Conservation (phyloP, 1,140 invertebrate genomes). For the Tenebrio molitor region DNA sequence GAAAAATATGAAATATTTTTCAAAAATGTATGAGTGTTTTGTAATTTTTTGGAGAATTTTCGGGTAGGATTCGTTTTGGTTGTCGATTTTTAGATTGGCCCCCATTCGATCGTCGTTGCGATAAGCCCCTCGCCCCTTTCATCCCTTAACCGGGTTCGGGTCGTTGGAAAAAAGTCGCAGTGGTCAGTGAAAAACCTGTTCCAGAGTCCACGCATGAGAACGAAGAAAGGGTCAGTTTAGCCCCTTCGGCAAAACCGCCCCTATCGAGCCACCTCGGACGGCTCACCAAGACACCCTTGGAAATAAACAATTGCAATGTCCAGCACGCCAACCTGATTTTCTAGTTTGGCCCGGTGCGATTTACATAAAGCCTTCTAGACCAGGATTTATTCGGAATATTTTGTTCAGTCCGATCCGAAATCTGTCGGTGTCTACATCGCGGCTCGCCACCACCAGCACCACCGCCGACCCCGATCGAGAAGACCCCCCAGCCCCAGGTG, state of each 20-base stretch:
- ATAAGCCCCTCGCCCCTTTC: background rate
- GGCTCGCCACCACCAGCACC: background rate
- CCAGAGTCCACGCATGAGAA: conserved; percentile 49
- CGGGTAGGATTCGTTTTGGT: no score
- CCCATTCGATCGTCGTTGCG: background rate
- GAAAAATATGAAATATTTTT: no score
- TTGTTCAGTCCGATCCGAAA: conserved; percentile 58
- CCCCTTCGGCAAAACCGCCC: conserved; percentile 45
- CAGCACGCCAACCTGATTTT: conserved; percentile 58
- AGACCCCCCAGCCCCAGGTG: no score
- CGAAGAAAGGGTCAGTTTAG: conserved; percentile 59
- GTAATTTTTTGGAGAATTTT: no score
- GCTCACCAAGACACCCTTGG: conserved; percentile 43
- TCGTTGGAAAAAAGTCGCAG: background rate
- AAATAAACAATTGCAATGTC: conserved; percentile 57
- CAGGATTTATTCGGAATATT: conserved; percentile 42
- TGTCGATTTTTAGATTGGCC: no score
- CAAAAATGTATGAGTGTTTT: no score
- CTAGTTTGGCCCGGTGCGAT: conserved; percentile 51
- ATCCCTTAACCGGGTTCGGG: background rate
- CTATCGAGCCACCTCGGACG: conserved; percentile 9
- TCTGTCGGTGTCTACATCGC: conserved; percentile 54
- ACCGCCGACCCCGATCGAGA: background rate
- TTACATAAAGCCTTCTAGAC: conserved; percentile 25
- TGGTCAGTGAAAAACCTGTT: conserved; percentile 22